Evolutionary conservation across 2,113 vertebrate species (phyloP).

Genomic region (Chamaetylas fuelleborni): DNA sequence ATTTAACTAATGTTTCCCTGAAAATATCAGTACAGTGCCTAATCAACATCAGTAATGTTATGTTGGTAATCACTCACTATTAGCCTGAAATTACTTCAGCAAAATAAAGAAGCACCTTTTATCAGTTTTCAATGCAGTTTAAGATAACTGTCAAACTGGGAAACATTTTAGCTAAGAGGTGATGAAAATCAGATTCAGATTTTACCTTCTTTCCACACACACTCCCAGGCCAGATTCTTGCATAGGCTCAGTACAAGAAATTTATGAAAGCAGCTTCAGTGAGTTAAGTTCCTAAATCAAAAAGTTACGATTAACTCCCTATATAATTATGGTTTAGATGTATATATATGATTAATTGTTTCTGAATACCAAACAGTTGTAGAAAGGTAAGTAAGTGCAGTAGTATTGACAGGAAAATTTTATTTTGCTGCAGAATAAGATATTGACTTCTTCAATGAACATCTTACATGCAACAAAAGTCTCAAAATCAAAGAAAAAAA

Average conservation of each 20-base stretch:
- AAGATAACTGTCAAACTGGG: background rate
- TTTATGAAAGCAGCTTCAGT: background rate
- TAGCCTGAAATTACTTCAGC: background rate
- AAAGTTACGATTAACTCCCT: background rate
- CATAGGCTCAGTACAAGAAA: background rate
- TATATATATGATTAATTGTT: background rate
- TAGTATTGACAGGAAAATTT: background rate
- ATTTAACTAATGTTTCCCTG: conserved; percentile 34
- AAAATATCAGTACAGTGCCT: background rate
- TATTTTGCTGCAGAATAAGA: background rate
- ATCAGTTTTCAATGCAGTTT: background rate
- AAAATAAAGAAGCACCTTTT: background rate
- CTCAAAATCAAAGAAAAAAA: background rate
- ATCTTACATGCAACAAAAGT: background rate
- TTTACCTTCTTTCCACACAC: background rate
- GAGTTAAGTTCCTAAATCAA: background rate
- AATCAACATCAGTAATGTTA: conserved; percentile 19
- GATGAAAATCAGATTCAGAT: background rate
- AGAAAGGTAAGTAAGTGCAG: background rate
- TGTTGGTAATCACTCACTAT: background rate
- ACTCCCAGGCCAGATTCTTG: background rate
- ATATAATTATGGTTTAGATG: background rate
- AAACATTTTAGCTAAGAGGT: background rate
- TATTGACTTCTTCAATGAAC: background rate
- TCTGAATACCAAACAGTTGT: background rate